phyloP scores from a whole-genome alignment of 2,797 vertebrate species.

The Gouania willdenowi region DNA sequence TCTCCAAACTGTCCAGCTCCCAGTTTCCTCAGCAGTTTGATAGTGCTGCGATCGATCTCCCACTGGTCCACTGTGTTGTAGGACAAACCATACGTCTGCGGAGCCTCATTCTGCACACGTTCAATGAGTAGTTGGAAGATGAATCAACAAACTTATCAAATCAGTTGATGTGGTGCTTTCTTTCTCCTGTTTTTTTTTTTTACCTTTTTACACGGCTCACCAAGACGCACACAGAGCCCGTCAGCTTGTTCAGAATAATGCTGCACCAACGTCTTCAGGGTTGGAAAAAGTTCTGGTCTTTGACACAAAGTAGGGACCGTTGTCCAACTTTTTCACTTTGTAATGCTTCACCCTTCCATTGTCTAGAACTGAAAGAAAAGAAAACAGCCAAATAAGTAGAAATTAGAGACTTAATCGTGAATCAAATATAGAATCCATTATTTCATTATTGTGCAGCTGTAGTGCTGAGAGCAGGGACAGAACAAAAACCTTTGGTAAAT shows the following conservation, averaged over 20 bases:
- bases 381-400: background rate
- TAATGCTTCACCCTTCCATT: constrained; percentile 85
- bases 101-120: constrained; percentile 61
- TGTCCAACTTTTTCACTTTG: constrained; percentile 76
- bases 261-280: constrained; percentile 78
- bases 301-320: constrained; percentile 77
- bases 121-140: background rate
- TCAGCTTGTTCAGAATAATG: constrained; percentile 76
- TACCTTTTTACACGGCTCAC: constrained; percentile 88
- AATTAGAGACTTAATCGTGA: too few relatives aligned
- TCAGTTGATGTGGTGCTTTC: background rate
- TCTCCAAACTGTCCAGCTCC: constrained; percentile 95
- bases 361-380: constrained; percentile 81
- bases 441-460: too few relatives aligned
- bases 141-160: background rate
- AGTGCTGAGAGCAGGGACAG: too few relatives aligned
- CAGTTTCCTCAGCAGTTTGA: constrained; percentile 80
- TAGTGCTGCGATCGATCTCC: constrained; percentile 87
- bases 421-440: too few relatives aligned
- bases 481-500: too few relatives aligned
- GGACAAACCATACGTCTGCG: constrained; percentile 81
- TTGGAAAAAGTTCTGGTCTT: constrained; percentile 68
- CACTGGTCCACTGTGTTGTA: constrained; percentile 93
- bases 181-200: background rate
- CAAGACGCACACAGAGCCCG: constrained; percentile 83